A percentile compares a stretch with the other conserved stretches of the same genome.
These are phyloP conservation scores for Drosophila niveifrons DNA, from an alignment of 2,888 invertebrate genomes.

Conservation along the genomic window DNA sequence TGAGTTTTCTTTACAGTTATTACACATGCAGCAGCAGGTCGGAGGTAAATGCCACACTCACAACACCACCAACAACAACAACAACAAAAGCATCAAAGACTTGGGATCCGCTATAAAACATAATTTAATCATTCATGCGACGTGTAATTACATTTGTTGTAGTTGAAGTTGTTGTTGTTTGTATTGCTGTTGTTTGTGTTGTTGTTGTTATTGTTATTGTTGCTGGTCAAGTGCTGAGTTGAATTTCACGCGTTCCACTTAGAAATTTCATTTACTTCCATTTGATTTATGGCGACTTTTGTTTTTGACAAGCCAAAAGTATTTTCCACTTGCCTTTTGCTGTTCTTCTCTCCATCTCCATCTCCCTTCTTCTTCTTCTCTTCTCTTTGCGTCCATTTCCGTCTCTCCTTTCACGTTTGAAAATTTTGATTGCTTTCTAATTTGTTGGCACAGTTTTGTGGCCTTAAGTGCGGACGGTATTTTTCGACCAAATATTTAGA, in stretches of 20 bases:
- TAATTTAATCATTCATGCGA: slow-evolving; percentile 71
- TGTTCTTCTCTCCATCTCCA: background rate
- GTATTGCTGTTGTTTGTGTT: background rate
- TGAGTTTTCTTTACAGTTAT: slow-evolving; percentile 69
- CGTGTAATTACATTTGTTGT: slow-evolving; percentile 64
- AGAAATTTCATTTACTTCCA: slow-evolving; percentile 56
- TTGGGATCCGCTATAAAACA: slow-evolving; percentile 66
- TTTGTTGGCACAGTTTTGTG: slow-evolving; percentile 51
- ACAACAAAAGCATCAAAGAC: slow-evolving; percentile 35
- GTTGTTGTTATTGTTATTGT: slow-evolving; percentile 12
- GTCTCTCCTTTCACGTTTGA: slow-evolving; percentile 31
- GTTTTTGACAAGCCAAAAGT: slow-evolving; percentile 54
- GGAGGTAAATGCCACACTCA: slow-evolving; percentile 25
- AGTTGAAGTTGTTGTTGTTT: background rate
- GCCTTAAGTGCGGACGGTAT: slow-evolving; percentile 21
- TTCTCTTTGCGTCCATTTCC: background rate
- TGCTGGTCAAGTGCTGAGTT: slow-evolving; percentile 49
- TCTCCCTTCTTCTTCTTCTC: background rate
- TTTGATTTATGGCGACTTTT: slow-evolving; percentile 69
- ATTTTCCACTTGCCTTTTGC: slow-evolving; percentile 33
- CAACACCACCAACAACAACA: slow-evolving; percentile 3
- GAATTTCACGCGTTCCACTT: slow-evolving; percentile 42
- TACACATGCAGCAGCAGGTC: slow-evolving; percentile 46
- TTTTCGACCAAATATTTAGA: slow-evolving; percentile 41
- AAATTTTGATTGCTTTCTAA: slow-evolving; percentile 71